Evolutionary conservation across 1,140 invertebrate genomes (phyloP), one percentile per base, ranked within the genome.

Genomic region (Carcinoscorpius rotundicauda): DNA sequence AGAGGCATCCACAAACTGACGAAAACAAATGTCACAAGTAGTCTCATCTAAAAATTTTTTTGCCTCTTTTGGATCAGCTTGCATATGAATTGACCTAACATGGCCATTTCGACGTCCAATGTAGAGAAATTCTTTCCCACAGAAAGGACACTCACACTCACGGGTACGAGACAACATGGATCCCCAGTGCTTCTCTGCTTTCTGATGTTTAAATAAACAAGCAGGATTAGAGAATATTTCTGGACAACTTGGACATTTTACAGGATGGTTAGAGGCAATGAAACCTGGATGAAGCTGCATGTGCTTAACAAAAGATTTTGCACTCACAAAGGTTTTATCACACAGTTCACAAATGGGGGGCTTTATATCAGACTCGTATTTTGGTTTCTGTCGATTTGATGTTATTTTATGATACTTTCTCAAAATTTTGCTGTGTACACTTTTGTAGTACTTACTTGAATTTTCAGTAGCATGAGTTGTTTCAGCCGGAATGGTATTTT

Each of bases 141-240:
- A 69, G 57, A 66, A 69, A 9, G 68, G 68, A 64, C 68, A 69
- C 49, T 62, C 59, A 53, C 64, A 64, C n/a, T 51, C 60, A 48
- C 4, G 29, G 61, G n/a, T 66, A 9, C 49, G 50, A 3, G 62
- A 58, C 55, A 66, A 64, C 11, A 61, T 64, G 8, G 64, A 61
- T 1, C 64, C 64, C 64, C 64, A 69, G 57, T 69, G 68, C 51
- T 66, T 63, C 49, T 60, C 11, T 5, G 58, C 60, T 49, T 64
- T 65, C 49, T 68, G 66, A 60, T 68, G 66, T 29, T 56, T 56
- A 49, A 55, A 64, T 60, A 65, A 63, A 5, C n/a, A 48, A 63
- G 52, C 62, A 29, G 60, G 49, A 68, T 62, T 60, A n/a, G 51
- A 52, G 60, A 68, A 65, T 59, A 61, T n/a, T 56, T 59, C 52